phyloP scores from a whole-genome alignment of 2,888 invertebrate genomes.

The Tanytarsus gracilentus region DNA sequence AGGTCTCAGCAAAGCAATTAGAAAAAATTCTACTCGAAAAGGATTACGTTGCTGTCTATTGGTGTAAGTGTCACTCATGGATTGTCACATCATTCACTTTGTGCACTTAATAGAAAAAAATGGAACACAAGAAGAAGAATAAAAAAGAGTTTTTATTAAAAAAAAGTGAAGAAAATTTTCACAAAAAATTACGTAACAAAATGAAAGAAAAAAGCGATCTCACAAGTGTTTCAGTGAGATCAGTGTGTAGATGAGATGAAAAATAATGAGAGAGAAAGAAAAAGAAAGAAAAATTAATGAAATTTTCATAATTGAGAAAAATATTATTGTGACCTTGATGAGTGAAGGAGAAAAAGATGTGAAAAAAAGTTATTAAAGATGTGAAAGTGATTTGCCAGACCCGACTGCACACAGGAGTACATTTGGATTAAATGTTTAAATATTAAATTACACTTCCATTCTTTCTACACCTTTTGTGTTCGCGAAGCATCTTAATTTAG shows the following conservation, averaged over 20 bases:
- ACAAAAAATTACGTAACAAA: conserved; percentile 18
- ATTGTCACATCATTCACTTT: neutral
- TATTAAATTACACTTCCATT: neutral
- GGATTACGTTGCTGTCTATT: conserved; percentile 91
- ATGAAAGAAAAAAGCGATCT: conserved; percentile 15
- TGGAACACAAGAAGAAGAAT: no score
- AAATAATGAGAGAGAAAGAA: neutral
- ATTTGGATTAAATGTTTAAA: neutral
- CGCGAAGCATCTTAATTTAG: conserved; percentile 9
- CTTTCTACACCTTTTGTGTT: neutral
- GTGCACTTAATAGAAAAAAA: neutral
- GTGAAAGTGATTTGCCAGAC: neutral
- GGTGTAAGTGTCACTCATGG: conserved; percentile 70
- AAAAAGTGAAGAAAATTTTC: conserved; percentile 24
- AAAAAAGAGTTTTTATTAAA: conserved; percentile 28
- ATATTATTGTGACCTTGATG: neutral
- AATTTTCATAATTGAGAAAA: conserved; percentile 2
- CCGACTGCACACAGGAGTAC: neutral
- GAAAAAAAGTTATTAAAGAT: neutral
- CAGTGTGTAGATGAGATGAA: conserved; percentile 6
- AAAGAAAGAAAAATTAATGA: conserved; percentile 1
- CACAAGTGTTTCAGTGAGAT: conserved; percentile 1
- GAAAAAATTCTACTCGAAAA: conserved; percentile 81
- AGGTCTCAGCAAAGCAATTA: conserved; percentile 86
- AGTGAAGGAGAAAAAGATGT: neutral